Conservation (phyloP, 2,113 vertebrate species). For the Tragelaphus scriptus region DNA sequence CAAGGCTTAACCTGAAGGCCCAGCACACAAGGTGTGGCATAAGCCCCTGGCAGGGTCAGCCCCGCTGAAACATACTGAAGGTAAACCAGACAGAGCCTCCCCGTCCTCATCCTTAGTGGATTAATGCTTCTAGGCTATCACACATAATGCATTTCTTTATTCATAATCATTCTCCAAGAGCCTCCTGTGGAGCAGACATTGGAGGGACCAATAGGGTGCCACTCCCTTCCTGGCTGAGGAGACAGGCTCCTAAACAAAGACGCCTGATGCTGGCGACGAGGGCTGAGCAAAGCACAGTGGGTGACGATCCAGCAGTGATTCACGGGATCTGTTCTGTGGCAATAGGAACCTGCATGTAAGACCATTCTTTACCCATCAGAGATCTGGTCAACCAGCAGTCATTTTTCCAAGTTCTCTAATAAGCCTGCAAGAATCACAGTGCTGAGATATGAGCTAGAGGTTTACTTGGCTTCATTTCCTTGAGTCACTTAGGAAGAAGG, state of each 20-base stretch:
- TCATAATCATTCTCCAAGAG: not conserved
- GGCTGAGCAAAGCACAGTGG: rapidly evolving
- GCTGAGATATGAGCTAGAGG: not conserved
- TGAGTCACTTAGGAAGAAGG: not conserved
- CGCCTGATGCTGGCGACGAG: not conserved
- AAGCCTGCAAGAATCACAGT: not conserved
- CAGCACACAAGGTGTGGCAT: no score
- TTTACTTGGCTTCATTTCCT: conserved; percentile 22
- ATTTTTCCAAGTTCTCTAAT: not conserved
- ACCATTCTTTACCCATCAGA: not conserved
- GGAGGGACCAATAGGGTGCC: rapidly evolving
- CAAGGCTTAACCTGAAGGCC: not conserved
- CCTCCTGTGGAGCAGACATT: not conserved
- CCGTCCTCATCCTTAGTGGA: not conserved
- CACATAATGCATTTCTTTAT: not conserved
- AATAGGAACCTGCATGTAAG: not conserved
- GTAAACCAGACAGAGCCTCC: not conserved
- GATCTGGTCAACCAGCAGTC: not conserved
- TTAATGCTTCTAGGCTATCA: not conserved
- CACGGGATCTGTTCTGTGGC: not conserved
- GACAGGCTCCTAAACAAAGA: not conserved
- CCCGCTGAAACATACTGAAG: rapidly evolving
- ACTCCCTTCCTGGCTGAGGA: not conserved
- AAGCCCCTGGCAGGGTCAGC: no score
- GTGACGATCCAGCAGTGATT: not conserved